Percentiles rank a stretch among this genome's conserved stretches.
These are phyloP conservation scores for Poecilus cupreus DNA, from an alignment of 2,888 invertebrate genomes.

Conservation along the genomic window DNA sequence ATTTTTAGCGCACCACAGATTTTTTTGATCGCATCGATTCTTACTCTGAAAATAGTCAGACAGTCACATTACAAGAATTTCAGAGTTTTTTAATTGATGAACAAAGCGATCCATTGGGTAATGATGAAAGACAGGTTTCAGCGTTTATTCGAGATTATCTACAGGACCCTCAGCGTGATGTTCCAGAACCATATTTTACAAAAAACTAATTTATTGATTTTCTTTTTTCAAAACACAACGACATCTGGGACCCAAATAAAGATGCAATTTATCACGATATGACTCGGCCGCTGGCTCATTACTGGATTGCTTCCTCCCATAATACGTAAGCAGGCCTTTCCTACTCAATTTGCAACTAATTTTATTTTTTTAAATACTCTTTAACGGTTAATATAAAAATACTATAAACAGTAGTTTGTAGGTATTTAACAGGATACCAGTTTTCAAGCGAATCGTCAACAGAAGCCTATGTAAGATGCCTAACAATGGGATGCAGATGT, in stretches of 20 bases:
- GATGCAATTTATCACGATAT: conserved; percentile 90
- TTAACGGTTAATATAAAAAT: background rate
- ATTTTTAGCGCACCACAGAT: conserved; percentile 79
- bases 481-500: conserved; percentile 95
- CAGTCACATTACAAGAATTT: conserved; percentile 83
- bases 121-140: conserved; percentile 79
- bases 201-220: conserved; percentile 92
- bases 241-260: conserved; percentile 87
- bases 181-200: conserved; percentile 90
- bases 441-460: conserved; percentile 96
- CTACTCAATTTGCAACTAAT: too few species aligned
- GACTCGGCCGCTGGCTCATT: conserved; percentile 90
- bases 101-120: conserved; percentile 81
- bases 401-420: conserved; percentile 69
- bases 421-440: conserved; percentile 98
- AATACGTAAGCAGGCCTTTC: conserved; percentile 84
- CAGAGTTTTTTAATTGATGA: conserved; percentile 82
- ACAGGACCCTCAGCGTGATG: conserved; percentile 88
- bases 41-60: conserved; percentile 79
- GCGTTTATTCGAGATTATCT: conserved; percentile 88
- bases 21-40: conserved; percentile 77
- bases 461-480: conserved; percentile 94
- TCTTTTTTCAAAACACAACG: conserved; percentile 95
- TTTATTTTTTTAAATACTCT: too few species aligned
- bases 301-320: conserved; percentile 98